Conservation (phyloP, 2,113 vertebrate genomes). For the Tylochromis polylepis region DNA sequence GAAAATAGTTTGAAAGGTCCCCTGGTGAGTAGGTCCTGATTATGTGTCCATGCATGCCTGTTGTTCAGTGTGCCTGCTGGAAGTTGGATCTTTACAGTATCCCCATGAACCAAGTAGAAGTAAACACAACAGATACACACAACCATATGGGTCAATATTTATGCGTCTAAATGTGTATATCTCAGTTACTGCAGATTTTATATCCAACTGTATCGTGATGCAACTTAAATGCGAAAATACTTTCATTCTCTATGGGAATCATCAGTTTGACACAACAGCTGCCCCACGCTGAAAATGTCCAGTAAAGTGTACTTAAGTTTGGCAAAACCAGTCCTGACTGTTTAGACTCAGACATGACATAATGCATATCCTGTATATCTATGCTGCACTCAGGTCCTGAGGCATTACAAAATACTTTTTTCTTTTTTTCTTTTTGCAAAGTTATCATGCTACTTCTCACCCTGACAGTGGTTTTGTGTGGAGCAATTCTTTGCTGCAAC, state of each 20-base stretch:
- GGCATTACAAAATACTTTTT: neutral
- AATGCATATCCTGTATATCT: neutral
- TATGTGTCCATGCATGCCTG: neutral
- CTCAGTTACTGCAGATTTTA: neutral
- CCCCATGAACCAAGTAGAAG: neutral
- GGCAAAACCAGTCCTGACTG: neutral
- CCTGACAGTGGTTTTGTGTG: neutral
- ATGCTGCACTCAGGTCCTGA: neutral
- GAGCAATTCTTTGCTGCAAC: neutral
- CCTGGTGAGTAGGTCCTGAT: neutral
- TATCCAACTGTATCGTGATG: neutral
- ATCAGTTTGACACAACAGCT: neutral
- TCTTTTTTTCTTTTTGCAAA: neutral
- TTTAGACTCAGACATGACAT: neutral
- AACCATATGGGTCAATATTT: neutral
- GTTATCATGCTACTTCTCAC: neutral
- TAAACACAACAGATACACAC: neutral
- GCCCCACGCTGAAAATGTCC: neutral
- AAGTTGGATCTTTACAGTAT: neutral
- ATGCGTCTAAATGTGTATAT: neutral
- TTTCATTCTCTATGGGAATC: neutral
- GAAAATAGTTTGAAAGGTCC: slow-evolving; percentile 22
- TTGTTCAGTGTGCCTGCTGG: neutral
- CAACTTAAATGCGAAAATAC: neutral
- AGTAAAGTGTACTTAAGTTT: neutral